A percentile compares a stretch with the other conserved stretches of the same genome.
These are phyloP conservation scores for Punctoribates punctum DNA, from an alignment of 2,888 invertebrate species.

Conservation along the genomic window DNA sequence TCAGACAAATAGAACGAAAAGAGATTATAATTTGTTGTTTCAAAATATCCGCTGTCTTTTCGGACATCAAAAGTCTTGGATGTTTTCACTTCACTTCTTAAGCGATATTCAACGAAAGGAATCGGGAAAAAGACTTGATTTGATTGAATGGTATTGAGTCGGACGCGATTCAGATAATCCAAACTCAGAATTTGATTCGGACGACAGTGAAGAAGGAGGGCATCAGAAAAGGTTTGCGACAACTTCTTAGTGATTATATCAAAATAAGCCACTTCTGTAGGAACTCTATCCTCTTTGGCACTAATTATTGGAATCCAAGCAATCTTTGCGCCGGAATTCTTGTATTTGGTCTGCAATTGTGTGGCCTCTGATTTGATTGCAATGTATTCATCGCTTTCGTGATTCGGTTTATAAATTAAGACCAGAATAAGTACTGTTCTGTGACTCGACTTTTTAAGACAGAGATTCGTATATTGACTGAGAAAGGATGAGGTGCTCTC, in stretches of 20 bases:
- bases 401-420: constrained; percentile 58
- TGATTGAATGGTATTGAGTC: constrained; percentile 88
- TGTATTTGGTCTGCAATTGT: constrained; percentile 62
- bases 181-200: constrained; percentile 67
- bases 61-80: constrained; percentile 54
- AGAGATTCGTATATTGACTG: constrained; percentile 66
- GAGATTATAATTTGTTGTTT: constrained; percentile 67
- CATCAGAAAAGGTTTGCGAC: constrained; percentile 60
- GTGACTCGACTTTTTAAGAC: constrained; percentile 73
- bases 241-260: constrained; percentile 68
- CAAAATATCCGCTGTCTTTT: constrained; percentile 71
- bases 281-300: constrained; percentile 45
- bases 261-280: constrained; percentile 61
- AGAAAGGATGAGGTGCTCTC: constrained; percentile 66
- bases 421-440: constrained; percentile 67
- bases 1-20: constrained; percentile 79
- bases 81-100: constrained; percentile 53
- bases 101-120: constrained; percentile 75
- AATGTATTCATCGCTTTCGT: constrained; percentile 60
- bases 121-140: constrained; percentile 89
- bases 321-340: constrained; percentile 62
- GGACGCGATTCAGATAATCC: constrained; percentile 85
- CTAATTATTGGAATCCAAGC: constrained; percentile 55
- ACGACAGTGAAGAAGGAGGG: constrained; percentile 66
- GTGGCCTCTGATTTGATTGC: constrained; percentile 63